Conservation (phyloP, 2,888 invertebrate genomes). For the Lobophora halterata region DNA sequence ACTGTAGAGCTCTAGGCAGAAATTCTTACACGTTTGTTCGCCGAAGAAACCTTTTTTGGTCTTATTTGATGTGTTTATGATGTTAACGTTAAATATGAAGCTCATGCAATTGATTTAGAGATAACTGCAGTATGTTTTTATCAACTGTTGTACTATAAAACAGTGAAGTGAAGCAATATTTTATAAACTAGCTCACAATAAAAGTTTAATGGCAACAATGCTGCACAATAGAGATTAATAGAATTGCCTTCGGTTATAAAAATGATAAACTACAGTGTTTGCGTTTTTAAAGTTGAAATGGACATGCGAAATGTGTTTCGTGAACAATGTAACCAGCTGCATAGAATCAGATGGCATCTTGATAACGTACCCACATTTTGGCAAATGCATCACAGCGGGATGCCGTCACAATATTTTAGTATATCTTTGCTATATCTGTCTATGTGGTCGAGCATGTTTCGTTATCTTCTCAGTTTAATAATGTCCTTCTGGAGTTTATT, state of each 20-base stretch:
- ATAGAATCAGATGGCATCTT: slow-evolving; percentile 54
- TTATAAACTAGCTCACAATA: slow-evolving; percentile 20
- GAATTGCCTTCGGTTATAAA: slow-evolving; percentile 42
- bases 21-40: slow-evolving; percentile 74
- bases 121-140: slow-evolving; percentile 16
- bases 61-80: slow-evolving; percentile 40
- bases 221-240: slow-evolving; percentile 32
- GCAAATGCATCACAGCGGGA: slow-evolving; percentile 75
- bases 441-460: slow-evolving; percentile 49
- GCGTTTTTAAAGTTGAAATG: slow-evolving; percentile 32
- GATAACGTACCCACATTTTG: slow-evolving; percentile 78
- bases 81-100: slow-evolving; percentile 40
- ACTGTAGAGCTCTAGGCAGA: slow-evolving; percentile 64
- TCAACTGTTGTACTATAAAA: slow-evolving; percentile 4
- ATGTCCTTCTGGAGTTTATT: slow-evolving; percentile 16
- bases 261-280: slow-evolving; percentile 49
- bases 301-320: slow-evolving; percentile 44
- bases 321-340: slow-evolving; percentile 66
- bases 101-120: slow-evolving; percentile 34
- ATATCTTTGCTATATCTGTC: slow-evolving; percentile 67
- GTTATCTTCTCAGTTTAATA: slow-evolving; percentile 28
- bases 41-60: slow-evolving; percentile 61
- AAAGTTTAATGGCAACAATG: slow-evolving; percentile 39
- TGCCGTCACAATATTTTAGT: slow-evolving; percentile 79
- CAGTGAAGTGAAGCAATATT: slow-evolving; percentile 12